Conservation (phyloP, 2,113 vertebrate genomes). For the Aspiorhynchus laticeps region DNA sequence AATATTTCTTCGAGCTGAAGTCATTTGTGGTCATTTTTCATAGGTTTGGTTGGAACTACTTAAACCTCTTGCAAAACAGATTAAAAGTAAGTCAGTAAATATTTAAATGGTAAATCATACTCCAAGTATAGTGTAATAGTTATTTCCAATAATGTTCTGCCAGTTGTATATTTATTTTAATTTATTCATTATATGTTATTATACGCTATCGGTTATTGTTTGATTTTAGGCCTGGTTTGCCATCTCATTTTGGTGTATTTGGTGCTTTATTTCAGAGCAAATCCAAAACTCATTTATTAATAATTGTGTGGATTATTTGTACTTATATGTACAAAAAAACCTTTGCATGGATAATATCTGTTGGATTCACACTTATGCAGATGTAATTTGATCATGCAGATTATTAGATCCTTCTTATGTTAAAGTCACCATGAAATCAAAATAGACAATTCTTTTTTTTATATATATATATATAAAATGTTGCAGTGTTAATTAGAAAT, state of each 20-base stretch:
- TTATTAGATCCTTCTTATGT: too few relatives aligned
- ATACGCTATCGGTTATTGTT: neutral
- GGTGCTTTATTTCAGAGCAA: too few relatives aligned
- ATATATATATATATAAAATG: too few relatives aligned
- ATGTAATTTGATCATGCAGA: too few relatives aligned
- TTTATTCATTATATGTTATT: neutral
- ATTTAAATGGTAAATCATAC: neutral
- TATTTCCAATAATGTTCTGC: neutral
- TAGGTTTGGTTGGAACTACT: constrained; percentile 84
- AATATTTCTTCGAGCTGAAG: neutral
- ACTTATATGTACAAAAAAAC: too few relatives aligned
- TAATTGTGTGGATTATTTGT: too few relatives aligned
- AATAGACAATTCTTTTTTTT: too few relatives aligned
- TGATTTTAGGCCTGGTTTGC: neutral
- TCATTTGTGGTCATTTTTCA: neutral
- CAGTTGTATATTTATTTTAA: neutral
- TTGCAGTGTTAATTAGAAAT: too few relatives aligned
- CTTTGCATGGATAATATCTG: too few relatives aligned
- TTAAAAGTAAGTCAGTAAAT: constrained; percentile 79
- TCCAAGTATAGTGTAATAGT: neutral
- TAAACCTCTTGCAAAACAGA: constrained; percentile 82
- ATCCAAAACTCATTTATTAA: too few relatives aligned
- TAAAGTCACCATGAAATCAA: too few relatives aligned
- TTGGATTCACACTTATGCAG: too few relatives aligned
- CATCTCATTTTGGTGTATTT: neutral